phyloP scores from a whole-genome alignment of 2,888 invertebrate species.

The Himalopsyche anomala region DNA sequence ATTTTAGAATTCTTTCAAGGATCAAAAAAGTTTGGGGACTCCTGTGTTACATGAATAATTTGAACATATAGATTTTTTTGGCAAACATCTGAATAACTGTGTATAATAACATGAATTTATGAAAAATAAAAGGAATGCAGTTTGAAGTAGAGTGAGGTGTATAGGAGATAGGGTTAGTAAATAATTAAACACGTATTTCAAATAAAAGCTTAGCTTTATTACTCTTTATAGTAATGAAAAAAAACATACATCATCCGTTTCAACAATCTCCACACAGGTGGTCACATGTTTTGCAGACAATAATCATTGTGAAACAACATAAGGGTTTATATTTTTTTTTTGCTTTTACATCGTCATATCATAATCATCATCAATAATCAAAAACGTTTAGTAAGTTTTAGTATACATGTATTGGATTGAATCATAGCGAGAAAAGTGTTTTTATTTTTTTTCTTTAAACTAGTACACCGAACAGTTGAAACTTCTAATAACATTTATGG shows the following conservation, averaged over 20 bases:
- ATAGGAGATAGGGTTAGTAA: not conserved
- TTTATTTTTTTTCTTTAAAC: conserved; percentile 68
- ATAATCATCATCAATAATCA: conserved; percentile 59
- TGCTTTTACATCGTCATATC: conserved; percentile 62
- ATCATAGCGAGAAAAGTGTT: conserved; percentile 71
- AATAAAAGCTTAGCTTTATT: conserved; percentile 88
- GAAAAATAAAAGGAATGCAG: not conserved
- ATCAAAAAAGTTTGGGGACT: too few relatives aligned
- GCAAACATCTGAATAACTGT: too few relatives aligned
- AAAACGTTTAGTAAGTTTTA: conserved; percentile 62
- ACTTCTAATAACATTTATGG: conserved; percentile 76
- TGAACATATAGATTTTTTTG: too few relatives aligned
- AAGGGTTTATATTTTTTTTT: conserved; percentile 61
- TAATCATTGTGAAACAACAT: conserved; percentile 63
- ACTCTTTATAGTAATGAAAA: conserved; percentile 83
- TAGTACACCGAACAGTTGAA: conserved; percentile 77
- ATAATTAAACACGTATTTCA: conserved; percentile 74
- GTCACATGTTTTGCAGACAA: conserved; percentile 63
- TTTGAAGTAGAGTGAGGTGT: not conserved
- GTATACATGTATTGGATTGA: conserved; percentile 64
- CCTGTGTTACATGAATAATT: too few relatives aligned
- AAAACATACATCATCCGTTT: conserved; percentile 77
- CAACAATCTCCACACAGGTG: conserved; percentile 71
- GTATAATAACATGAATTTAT: too few relatives aligned
- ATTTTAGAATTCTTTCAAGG: too few relatives aligned